Evolutionary conservation across 2,888 invertebrate species (phyloP), one percentile per base, ranked within the genome.

Genomic region (Physocephala rufipes): DNA sequence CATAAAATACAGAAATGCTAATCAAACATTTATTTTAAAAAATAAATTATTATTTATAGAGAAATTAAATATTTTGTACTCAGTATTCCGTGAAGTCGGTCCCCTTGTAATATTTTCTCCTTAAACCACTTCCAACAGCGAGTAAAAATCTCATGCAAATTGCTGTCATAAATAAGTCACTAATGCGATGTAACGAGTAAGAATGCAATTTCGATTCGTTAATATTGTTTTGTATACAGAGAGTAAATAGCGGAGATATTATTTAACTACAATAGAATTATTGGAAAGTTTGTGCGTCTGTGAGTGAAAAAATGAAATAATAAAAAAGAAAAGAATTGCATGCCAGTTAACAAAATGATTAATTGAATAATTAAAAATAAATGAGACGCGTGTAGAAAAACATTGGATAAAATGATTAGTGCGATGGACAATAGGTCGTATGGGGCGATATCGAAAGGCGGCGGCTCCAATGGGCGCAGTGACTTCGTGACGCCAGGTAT

Each of bases 391-490:
- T 68, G 68, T 61, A 51, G 16, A 45, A 28, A 61, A 28, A 59
- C 2, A 55, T 55, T 43, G 66, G 26, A 62, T 24, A 81, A 76
- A 77, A 86, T 86, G 85, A 82, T 84, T 70, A 82, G 83, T 79
- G 81, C 85, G 77, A 85, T 86, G 85, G 86, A 86, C 79, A 85
- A 84, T 79, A 82, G 86, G 78, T 85, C 85, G 72, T 86, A 85
- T 76, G 84, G 83, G 75, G 85, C 85, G 76, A 84, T 85, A 75
- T 82, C 74, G 73, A 80, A 79, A 79, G 77, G 80, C 49, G 45
- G 70, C 49, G 45, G 70, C 36, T 74, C 80, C 59, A 78, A 79
- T 71, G 80, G 82, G 74, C 81, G 83, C 74, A 84, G 82, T 79
- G 86, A 84, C 78, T 86, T 86, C 78, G 80, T 83, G 74, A 82